Base-by-base conservation (phyloP, 2,113 vertebrate species). In the Ictidomys tridecemlineatus region DNA sequence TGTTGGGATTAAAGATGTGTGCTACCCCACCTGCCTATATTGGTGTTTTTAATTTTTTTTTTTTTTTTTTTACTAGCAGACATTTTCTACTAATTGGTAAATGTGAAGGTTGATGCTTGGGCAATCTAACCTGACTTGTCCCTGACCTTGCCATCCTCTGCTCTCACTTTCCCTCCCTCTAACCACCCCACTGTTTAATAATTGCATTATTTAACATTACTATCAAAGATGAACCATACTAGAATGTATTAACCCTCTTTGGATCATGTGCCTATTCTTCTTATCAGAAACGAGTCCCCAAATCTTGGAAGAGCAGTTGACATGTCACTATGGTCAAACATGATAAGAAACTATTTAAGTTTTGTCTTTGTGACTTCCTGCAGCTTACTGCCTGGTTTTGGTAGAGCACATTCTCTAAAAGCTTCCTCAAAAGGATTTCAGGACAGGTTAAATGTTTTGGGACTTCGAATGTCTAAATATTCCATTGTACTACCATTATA, bases 141-240 rank as follows among this genome's bases (percentile, higher is more conserved):
- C 26, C 28, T 4, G 20, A 28, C 1, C 4, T 5, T 1, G 1
- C 16, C 20, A 4, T 1, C 8, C 3, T 3, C 18, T 16, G 74
- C 22, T 92, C 13, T 28, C 7, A 4, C 8, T 76, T 85, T 65
- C 4, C 4, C 4, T 85, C 9, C 17, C 20, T 63, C 28, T 13
- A 69, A 3, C 2, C 42, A 76, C 8, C 42, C 20, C 42, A 28
- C 42, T 28, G 9, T 28, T 28, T 12, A 78, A 28, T 3, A 65
- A 51, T 73, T 78, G 8, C 42, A n/a, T 87, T 84, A 79, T 80
- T 13, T 37, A 48, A 78, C 89, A n/a, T 39, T 67, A 32, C 28
- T 84, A 32, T 65, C 4, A n/a, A 70, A 58, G 13, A 10, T 82
- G 17, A 77, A 13, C 61, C 13, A 18, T 48, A 72, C 8, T 42